phyloP scores from a whole-genome alignment of 2,888 invertebrate genomes.

The Melanostoma mellinum region DNA sequence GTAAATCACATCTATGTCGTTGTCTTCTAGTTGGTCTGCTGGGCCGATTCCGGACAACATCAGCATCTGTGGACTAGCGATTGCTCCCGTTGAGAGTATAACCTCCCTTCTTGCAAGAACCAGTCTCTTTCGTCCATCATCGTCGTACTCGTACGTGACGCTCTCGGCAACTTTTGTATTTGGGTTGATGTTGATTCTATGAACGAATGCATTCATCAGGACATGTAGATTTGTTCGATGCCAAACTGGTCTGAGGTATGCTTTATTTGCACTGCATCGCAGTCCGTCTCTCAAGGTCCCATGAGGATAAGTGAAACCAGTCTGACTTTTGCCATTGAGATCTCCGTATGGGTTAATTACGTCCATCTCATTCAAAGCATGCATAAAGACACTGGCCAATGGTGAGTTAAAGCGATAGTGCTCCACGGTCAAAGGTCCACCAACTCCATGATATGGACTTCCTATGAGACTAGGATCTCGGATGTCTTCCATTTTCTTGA shows the following conservation, averaged over 20 bases:
- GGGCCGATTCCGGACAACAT: conserved; percentile 94
- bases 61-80: conserved; percentile 92
- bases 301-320: conserved; percentile 90
- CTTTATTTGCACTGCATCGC: conserved; percentile 92
- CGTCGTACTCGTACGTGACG: conserved; percentile 84
- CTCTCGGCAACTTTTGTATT: conserved; percentile 86
- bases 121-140: conserved; percentile 79
- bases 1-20: conserved; percentile 86
- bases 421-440: conserved; percentile 89
- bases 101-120: conserved; percentile 89
- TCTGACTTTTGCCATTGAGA: conserved; percentile 90
- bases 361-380: conserved; percentile 87
- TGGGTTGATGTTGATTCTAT: conserved; percentile 86
- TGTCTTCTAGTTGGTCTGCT: conserved; percentile 84
- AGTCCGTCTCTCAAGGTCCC: conserved; percentile 90
- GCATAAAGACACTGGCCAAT: conserved; percentile 86
- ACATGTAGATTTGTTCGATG: conserved; percentile 89
- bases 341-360: conserved; percentile 85
- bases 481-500: conserved; percentile 91
- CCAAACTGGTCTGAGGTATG: conserved; percentile 87
- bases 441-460: conserved; percentile 86
- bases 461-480: conserved; percentile 85
- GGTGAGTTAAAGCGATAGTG: conserved; percentile 88
- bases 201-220: conserved; percentile 86
- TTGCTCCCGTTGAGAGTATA: conserved; percentile 91